Evolutionary conservation across 2,113 vertebrate genomes (phyloP).

Genomic region (Ictalurus punctatus): DNA sequence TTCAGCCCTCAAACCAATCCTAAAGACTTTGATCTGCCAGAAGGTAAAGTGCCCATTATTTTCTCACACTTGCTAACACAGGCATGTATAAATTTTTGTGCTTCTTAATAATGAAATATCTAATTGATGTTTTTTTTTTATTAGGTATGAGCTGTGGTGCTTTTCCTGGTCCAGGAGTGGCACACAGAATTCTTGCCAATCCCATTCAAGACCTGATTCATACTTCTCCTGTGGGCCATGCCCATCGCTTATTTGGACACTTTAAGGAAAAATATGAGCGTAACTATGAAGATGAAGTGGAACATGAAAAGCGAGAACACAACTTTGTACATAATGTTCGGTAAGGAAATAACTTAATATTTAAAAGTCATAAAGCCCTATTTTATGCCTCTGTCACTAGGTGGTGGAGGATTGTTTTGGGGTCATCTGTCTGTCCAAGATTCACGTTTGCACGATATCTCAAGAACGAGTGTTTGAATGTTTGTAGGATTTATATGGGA

Average conservation of each 20-base stretch:
- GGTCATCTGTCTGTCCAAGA: neutral
- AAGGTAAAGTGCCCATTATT: slow-evolving; percentile 56
- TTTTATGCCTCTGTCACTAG: neutral
- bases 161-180: slow-evolving; percentile 72
- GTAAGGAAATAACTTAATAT: slow-evolving; percentile 56
- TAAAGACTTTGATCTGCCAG: slow-evolving; percentile 68
- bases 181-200: slow-evolving; percentile 77
- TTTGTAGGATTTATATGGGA: neutral
- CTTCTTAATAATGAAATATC: neutral
- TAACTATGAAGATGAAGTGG: slow-evolving; percentile 59
- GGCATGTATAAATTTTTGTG: neutral
- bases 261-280: slow-evolving; percentile 70
- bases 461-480: too few species aligned
- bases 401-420: neutral
- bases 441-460: neutral
- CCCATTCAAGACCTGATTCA: slow-evolving; percentile 81
- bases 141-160: slow-evolving; percentile 69
- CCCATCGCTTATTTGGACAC: slow-evolving; percentile 69
- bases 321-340: slow-evolving; percentile 79
- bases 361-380: neutral
- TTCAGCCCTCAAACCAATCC: slow-evolving; percentile 67
- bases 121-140: neutral
- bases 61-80: neutral
- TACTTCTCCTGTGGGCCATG: slow-evolving; percentile 63
- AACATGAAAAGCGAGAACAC: slow-evolving; percentile 76